Conservation (phyloP, 1,140 invertebrate genomes). For the Drosophila parabipectinata region DNA sequence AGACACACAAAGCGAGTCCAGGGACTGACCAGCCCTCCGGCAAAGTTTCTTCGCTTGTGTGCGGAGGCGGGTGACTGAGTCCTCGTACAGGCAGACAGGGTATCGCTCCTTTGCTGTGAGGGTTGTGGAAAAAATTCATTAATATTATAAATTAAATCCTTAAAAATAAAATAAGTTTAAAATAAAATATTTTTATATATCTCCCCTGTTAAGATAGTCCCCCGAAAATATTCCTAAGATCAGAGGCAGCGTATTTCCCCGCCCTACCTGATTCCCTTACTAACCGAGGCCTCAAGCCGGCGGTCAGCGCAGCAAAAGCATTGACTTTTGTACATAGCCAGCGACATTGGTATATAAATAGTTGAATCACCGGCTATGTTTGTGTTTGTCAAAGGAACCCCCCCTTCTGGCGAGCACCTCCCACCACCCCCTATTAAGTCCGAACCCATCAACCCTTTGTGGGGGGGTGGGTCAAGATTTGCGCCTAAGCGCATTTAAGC, state of each 20-base stretch:
- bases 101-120: constrained; percentile 2
- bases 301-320: constrained; percentile 61
- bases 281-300: constrained; percentile 37
- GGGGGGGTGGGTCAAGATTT: constrained; percentile 70
- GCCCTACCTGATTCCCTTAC: neutral
- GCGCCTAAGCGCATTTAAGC: constrained; percentile 79
- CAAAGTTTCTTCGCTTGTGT: constrained; percentile 42
- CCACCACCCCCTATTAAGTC: neutral
- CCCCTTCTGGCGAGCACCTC: constrained; percentile 5
- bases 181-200: neutral
- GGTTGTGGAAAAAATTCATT: constrained; percentile 8
- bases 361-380: constrained; percentile 32
- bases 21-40: constrained; percentile 64
- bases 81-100: constrained; percentile 11
- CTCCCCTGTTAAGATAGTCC: constrained; percentile 29
- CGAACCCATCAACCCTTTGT: constrained; percentile 43
- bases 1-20: constrained; percentile 48
- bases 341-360: constrained; percentile 81
- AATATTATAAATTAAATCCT: neutral
- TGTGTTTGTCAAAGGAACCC: constrained; percentile 64
- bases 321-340: constrained; percentile 80
- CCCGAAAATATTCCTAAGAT: constrained; percentile 14
- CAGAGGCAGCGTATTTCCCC: constrained; percentile 25
- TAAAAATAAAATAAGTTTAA: too few species aligned
- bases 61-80: constrained; percentile 2